Conservation (phyloP, 1,140 invertebrate species). For the Patella vulgata region DNA sequence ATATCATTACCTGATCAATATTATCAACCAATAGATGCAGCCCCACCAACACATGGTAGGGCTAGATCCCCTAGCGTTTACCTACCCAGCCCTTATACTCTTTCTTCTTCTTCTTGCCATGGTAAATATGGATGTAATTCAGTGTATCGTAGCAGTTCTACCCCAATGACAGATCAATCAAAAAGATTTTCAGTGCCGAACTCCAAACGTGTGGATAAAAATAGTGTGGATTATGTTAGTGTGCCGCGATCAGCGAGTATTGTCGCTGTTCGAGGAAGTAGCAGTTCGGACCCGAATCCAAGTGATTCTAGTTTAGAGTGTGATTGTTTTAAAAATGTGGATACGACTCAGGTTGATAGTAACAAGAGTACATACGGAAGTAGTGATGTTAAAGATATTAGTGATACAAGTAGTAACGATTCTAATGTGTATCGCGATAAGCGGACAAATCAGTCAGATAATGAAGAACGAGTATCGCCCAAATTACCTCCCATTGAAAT, state of each 20-base stretch:
- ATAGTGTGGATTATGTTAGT: slow-evolving; percentile 6
- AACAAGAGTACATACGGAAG: slow-evolving; percentile 59
- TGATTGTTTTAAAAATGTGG: slow-evolving; percentile 21
- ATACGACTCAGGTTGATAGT: slow-evolving; percentile 29
- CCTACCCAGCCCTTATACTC: too few relatives aligned
- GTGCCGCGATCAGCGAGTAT: slow-evolving; percentile 20
- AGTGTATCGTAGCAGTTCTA: too few relatives aligned
- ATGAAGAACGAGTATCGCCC: slow-evolving; percentile 2
- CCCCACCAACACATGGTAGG: neutral
- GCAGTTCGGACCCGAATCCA: slow-evolving; percentile 41
- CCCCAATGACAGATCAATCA: too few relatives aligned
- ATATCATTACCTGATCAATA: neutral
- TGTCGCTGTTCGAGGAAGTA: slow-evolving; percentile 37
- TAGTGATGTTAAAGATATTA: slow-evolving; percentile 47
- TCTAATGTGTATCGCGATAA: slow-evolving; percentile 49
- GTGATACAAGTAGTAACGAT: slow-evolving; percentile 57
- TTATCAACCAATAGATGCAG: neutral
- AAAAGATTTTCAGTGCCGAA: too few relatives aligned
- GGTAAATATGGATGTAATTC: too few relatives aligned
- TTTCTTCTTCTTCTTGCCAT: too few relatives aligned
- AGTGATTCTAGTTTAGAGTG: slow-evolving; percentile 46
- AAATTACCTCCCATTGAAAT: neutral
- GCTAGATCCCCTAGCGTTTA: too few relatives aligned
- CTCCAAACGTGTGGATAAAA: neutral
- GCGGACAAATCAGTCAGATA: slow-evolving; percentile 12